These are phyloP conservation scores for Pyrrhia umbra DNA, from an alignment of 2,888 invertebrate genomes.

Conservation along the genomic window DNA sequence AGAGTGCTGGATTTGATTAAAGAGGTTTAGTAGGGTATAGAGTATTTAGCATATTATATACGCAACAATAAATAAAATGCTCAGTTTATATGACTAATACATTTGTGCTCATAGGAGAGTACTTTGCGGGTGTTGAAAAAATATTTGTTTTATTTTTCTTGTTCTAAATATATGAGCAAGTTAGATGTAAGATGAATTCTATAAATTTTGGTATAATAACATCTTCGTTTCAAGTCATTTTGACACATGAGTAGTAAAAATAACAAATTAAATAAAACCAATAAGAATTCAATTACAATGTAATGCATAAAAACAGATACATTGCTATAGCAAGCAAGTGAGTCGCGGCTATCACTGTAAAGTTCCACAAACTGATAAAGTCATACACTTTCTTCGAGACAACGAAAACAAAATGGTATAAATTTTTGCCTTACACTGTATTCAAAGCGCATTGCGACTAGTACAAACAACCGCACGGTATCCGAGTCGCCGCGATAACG, in stretches of 20 bases:
- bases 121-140: too few relatives aligned
- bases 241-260: neutral
- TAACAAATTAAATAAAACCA: constrained; percentile 1
- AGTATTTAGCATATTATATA: too few relatives aligned
- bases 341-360: constrained; percentile 15
- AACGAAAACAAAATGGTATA: constrained; percentile 50
- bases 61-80: too few relatives aligned
- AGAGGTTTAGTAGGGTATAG: too few relatives aligned
- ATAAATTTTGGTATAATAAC: too few relatives aligned
- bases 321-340: neutral
- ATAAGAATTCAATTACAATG: constrained; percentile 6
- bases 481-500: constrained; percentile 61
- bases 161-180: too few relatives aligned
- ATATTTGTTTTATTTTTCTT: too few relatives aligned
- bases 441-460: constrained; percentile 35
- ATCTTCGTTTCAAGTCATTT: neutral
- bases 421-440: constrained; percentile 46
- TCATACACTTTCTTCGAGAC: constrained; percentile 43
- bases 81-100: too few relatives aligned
- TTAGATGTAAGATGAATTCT: too few relatives aligned
- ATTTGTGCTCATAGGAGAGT: too few relatives aligned
- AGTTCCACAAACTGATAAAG: constrained; percentile 39
- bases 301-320: constrained; percentile 8
- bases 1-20: too few relatives aligned
- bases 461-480: constrained; percentile 57